Conservation (phyloP, 2,113 vertebrate genomes). For the Lepus timidus region DNA sequence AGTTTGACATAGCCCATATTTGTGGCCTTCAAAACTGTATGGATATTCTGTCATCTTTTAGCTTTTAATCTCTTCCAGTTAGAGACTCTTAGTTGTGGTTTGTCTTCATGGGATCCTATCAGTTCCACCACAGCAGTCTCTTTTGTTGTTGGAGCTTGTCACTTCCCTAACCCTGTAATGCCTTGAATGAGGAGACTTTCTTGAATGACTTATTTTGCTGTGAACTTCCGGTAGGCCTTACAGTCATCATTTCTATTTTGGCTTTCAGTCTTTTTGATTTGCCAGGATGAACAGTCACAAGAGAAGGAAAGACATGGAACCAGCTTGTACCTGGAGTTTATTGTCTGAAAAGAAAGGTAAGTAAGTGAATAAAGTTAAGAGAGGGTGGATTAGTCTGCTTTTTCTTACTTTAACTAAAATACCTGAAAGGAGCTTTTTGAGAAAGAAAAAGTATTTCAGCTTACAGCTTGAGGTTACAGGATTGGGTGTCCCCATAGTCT, state of each 20-base stretch:
- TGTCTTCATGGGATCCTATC: not conserved
- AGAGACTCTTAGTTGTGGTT: slow-evolving; percentile 10
- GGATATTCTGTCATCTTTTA: not conserved
- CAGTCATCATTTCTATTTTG: slow-evolving; percentile 43
- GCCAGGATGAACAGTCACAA: slow-evolving; percentile 58
- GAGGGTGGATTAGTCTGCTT: not conserved
- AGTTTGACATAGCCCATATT: not conserved
- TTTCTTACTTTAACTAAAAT: too few species aligned
- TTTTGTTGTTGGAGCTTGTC: slow-evolving; percentile 4
- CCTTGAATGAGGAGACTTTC: slow-evolving; percentile 15
- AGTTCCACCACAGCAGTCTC: not conserved
- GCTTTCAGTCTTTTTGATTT: slow-evolving; percentile 53
- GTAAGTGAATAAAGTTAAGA: slow-evolving; percentile 38
- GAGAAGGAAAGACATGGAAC: slow-evolving; percentile 60
- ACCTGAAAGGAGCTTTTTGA: too few species aligned
- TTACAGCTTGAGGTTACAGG: too few species aligned
- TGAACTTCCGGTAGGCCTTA: not conserved
- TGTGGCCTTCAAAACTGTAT: not conserved
- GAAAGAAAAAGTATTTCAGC: too few species aligned
- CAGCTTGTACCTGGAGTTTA: slow-evolving; percentile 67
- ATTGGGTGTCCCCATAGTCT: too few species aligned
- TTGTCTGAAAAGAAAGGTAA: slow-evolving; percentile 56
- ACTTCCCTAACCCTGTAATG: slow-evolving; percentile 26
- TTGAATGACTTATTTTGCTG: slow-evolving; percentile 23
- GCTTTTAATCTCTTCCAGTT: not conserved